Evolutionary conservation across 2,797 vertebrate genomes (phyloP), one percentile per base, ranked within the genome.

Genomic region (Anguilla megastoma): DNA sequence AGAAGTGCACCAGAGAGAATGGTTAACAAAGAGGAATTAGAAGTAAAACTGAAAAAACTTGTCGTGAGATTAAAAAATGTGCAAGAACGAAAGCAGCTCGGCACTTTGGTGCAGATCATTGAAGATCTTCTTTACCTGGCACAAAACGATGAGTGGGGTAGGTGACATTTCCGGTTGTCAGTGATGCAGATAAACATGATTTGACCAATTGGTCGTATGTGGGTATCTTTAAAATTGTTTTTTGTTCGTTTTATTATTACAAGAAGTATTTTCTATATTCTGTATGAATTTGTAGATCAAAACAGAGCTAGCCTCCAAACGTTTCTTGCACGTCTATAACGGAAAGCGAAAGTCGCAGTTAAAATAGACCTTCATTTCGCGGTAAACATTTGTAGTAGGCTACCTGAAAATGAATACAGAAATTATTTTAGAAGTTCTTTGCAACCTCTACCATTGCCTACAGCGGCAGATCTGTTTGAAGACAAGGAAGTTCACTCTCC

Each of bases 61-160:
- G 87, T 98, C 18, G 98, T 98, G 86, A 95, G 98, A 82, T 94
- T 99, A 80, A 96, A 92, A 2, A 97, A 94, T 33, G 92, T 97
- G 0, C 97, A 97, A 86, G 97, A 97, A 56, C 96, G 97, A 87
- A 95, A 97, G 45, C 97, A 96, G 33, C 87, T 97, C 58, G 94
- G 95, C 86, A 97, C 97, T 0, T 91, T 99, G 91, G 94, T 98
- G 6, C 98, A 99, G 85, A 98, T 97, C 87, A 92, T 99, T 88
- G 96, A 98, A 89, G 98, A 99, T 83, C 92, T 99, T 60, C 95
- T 97, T 86, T 96, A 96, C 90, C 94, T 98, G 88, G 96, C 98
- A 2, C 94, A 95, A 88, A 92, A 95, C 0, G 95, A 95, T 36
- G 92, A 97, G 86, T 90, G 93, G 89, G 98, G 98, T 99, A 96